A percentile compares a stretch with the other conserved stretches of the same genome.
Evolutionary conservation across 2,113 vertebrate species (phyloP).

Genomic region (Emydura subglobosa): DNA sequence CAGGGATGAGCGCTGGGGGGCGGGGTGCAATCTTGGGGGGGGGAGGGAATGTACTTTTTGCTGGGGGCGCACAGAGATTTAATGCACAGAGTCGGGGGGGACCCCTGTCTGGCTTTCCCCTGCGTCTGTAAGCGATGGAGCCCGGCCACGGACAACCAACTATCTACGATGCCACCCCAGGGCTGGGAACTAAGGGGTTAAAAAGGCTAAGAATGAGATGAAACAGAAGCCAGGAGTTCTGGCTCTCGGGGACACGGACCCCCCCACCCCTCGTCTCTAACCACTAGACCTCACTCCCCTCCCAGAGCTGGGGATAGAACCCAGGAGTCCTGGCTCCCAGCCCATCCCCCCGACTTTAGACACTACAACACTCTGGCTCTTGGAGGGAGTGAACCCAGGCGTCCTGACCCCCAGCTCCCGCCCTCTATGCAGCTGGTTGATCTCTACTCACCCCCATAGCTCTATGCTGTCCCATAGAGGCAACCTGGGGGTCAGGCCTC

Average conservation of each 20-base stretch:
- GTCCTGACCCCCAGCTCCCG: background rate
- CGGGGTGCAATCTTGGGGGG: background rate
- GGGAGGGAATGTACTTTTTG: background rate
- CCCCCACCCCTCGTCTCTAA: background rate
- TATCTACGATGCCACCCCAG: background rate
- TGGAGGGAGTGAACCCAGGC: background rate
- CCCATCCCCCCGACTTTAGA: too few species aligned
- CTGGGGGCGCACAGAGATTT: background rate
- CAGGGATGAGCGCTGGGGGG: background rate
- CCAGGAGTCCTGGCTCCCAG: background rate
- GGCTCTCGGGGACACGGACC: background rate
- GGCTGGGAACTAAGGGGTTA: background rate
- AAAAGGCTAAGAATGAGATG: background rate
- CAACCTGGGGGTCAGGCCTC: background rate
- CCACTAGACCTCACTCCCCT: background rate
- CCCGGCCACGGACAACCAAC: background rate
- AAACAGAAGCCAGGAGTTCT: background rate
- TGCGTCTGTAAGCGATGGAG: too few species aligned
- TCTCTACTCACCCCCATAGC: background rate
- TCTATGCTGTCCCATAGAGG: background rate
- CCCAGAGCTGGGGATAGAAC: background rate
- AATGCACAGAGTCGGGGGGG: background rate
- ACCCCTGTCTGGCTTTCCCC: background rate
- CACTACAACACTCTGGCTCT: too few species aligned
- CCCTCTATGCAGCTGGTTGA: background rate